These are phyloP conservation scores for Mionectes olivaceus DNA, from an alignment of 2,797 vertebrate genomes.

Conservation along the genomic window DNA sequence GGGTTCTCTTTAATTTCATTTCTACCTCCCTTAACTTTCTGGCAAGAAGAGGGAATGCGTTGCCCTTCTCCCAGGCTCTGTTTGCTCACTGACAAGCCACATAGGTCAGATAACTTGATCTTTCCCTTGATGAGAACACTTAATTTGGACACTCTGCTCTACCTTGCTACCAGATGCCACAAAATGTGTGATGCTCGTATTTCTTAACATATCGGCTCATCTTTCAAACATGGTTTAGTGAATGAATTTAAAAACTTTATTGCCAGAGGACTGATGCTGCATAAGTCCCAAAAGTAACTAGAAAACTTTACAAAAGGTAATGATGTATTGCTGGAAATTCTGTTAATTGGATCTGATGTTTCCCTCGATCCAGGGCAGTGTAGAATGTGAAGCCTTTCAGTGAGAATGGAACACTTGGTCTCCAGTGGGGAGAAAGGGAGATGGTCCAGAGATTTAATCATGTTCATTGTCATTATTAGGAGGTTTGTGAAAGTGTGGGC, in stretches of 20 bases:
- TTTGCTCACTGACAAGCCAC: neutral
- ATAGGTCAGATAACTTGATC: neutral
- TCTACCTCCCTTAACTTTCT: neutral
- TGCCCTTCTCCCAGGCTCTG: neutral
- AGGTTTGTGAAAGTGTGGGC: neutral
- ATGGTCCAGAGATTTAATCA: neutral
- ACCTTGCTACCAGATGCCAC: neutral
- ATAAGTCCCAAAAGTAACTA: neutral
- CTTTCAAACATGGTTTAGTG: neutral
- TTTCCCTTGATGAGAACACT: neutral
- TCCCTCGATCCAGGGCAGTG: neutral
- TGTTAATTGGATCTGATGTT: neutral
- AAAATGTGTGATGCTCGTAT: accelerated
- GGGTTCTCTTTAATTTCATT: neutral
- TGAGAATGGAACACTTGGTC: neutral
- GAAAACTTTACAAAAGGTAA: neutral
- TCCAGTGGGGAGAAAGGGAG: neutral
- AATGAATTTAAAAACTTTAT: neutral
- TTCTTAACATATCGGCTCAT: neutral
- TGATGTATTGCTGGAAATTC: neutral
- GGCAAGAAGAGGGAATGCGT: neutral
- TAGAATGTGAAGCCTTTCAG: neutral
- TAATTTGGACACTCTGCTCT: neutral
- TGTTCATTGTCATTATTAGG: neutral
- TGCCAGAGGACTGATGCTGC: neutral